Percentiles rank a stretch among this genome's conserved stretches.
These are phyloP conservation scores for Sebastolobus alascanus DNA, from an alignment of 2,797 vertebrate genomes.

Conservation along the genomic window DNA sequence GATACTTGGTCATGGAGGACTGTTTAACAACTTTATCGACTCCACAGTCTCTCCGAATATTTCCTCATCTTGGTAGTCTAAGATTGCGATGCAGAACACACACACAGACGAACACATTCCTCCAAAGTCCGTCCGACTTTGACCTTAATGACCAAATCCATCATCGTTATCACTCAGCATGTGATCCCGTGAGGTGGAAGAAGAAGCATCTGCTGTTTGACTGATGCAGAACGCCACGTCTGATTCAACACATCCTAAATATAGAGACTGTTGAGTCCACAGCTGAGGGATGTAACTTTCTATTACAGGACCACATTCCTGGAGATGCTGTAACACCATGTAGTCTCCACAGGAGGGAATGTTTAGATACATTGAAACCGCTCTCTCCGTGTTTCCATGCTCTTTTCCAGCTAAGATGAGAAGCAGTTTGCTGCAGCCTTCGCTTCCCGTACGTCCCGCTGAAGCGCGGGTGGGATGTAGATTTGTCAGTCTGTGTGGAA, in stretches of 20 bases:
- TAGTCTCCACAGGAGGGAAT: slow-evolving; percentile 49
- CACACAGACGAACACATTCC: not conserved
- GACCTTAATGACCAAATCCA: slow-evolving; percentile 34
- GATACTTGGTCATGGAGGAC: slow-evolving; percentile 41
- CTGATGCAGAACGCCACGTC: slow-evolving; percentile 2
- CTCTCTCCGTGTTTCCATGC: slow-evolving; percentile 12
- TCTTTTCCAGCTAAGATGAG: slow-evolving; percentile 49
- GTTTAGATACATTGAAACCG: slow-evolving; percentile 56
- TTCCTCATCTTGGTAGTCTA: slow-evolving; percentile 15
- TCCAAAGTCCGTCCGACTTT: slow-evolving; percentile 21
- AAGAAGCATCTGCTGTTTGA: slow-evolving; percentile 12
- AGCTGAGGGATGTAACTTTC: slow-evolving; percentile 36
- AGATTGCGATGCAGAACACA: not conserved
- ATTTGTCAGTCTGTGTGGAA: slow-evolving; percentile 31
- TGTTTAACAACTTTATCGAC: slow-evolving; percentile 29
- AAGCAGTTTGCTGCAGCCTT: slow-evolving; percentile 21
- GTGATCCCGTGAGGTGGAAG: slow-evolving; percentile 8
- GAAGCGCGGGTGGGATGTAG: slow-evolving; percentile 28
- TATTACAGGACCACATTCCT: slow-evolving; percentile 45
- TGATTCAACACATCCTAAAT: slow-evolving; percentile 26
- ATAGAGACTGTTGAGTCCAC: slow-evolving; percentile 9
- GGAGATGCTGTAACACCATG: slow-evolving; percentile 28
- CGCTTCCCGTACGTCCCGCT: slow-evolving; percentile 51
- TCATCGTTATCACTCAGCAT: slow-evolving; percentile 18
- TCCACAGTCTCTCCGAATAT: slow-evolving; percentile 7